A percentile compares a stretch with the other conserved stretches of the same genome.
These are phyloP conservation scores for Pomacea canaliculata DNA, from an alignment of 2,888 invertebrate species.

Conservation along the genomic window DNA sequence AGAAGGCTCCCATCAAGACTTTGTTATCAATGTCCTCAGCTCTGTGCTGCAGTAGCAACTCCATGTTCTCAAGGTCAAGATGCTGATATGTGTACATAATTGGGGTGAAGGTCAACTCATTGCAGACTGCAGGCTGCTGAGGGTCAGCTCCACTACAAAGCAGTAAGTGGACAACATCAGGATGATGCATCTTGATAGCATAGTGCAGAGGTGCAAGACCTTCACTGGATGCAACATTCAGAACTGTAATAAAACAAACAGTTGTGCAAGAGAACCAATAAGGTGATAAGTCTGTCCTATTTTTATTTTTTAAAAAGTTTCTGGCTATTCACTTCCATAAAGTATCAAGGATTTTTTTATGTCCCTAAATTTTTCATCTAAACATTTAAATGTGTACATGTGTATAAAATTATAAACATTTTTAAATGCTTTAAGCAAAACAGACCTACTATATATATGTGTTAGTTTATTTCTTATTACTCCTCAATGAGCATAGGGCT, in stretches of 20 bases:
- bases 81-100: slow-evolving; percentile 80
- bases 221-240: slow-evolving; percentile 36
- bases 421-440: no score
- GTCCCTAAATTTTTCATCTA: no score
- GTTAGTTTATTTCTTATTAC: no score
- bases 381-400: no score
- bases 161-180: slow-evolving; percentile 81
- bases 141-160: slow-evolving; percentile 86
- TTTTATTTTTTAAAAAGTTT: no score
- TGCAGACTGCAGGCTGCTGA: slow-evolving; percentile 77
- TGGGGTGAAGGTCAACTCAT: slow-evolving; percentile 44
- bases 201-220: slow-evolving; percentile 57
- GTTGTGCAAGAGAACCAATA: no score
- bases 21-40: slow-evolving; percentile 87
- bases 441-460: no score
- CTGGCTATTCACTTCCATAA: no score
- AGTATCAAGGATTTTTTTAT: no score
- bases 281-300: no score
- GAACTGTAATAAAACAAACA: not conserved
- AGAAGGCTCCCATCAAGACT: slow-evolving; percentile 81
- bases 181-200: slow-evolving; percentile 58
- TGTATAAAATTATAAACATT: no score
- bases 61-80: slow-evolving; percentile 80
- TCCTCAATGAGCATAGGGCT: no score
- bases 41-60: slow-evolving; percentile 82